Conservation (phyloP, 2,888 invertebrate genomes). For the Lasioglossum lativentre region DNA sequence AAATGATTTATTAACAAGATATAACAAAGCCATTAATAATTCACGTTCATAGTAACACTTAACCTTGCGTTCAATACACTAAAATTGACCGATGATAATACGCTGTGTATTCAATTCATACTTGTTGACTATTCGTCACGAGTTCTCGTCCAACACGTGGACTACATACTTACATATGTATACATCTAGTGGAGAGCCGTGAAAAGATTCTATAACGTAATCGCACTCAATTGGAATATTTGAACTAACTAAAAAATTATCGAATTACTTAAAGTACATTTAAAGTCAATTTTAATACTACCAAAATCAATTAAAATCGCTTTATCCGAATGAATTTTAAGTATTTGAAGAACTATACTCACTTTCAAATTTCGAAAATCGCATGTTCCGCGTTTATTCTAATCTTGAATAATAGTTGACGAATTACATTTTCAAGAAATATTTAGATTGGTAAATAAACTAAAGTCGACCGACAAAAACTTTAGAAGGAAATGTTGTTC, state of each 20-base stretch:
- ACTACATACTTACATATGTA: no score
- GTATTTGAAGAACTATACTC: not conserved
- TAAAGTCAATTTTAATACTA: not conserved
- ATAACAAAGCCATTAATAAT: not conserved
- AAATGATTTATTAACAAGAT: not conserved
- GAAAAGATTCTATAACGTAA: not conserved
- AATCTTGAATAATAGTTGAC: no score
- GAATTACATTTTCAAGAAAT: not conserved
- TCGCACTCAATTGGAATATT: not conserved
- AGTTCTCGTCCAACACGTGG: not conserved
- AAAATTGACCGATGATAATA: not conserved
- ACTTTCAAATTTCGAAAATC: no score
- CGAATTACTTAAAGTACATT: not conserved
- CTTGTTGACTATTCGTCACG: not conserved
- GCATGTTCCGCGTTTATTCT: no score
- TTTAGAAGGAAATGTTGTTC: no score
- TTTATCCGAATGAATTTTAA: not conserved
- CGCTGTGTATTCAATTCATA: not conserved
- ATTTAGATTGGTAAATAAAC: not conserved
- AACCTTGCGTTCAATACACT: not conserved
- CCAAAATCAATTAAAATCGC: not conserved
- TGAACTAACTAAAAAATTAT: not conserved
- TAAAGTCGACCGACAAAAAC: no score
- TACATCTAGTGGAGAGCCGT: not conserved
- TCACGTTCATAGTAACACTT: not conserved